These are phyloP conservation scores for Temnothorax unifasciatus DNA, from an alignment of 2,888 invertebrate genomes.

Conservation along the genomic window DNA sequence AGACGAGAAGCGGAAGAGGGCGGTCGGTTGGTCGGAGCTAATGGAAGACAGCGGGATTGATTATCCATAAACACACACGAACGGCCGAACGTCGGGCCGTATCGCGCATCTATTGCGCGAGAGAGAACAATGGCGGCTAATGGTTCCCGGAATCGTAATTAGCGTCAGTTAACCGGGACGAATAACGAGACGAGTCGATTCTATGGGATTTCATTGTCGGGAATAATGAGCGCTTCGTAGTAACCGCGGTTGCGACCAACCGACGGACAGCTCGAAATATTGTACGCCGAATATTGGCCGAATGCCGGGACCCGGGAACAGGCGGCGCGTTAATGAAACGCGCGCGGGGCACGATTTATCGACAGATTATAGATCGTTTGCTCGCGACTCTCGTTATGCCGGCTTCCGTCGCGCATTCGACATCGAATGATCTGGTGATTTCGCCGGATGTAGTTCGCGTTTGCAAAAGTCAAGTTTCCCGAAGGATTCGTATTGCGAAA, in stretches of 20 bases:
- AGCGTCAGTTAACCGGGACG: slow-evolving; percentile 63
- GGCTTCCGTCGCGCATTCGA: slow-evolving; percentile 25
- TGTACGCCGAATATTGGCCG: slow-evolving; percentile 50
- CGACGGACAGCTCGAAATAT: slow-evolving; percentile 53
- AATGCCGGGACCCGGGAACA: slow-evolving; percentile 31
- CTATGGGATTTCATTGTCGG: slow-evolving; percentile 64
- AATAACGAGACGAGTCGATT: slow-evolving; percentile 58
- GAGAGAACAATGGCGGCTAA: slow-evolving; percentile 62
- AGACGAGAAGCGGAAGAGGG: slow-evolving; percentile 14
- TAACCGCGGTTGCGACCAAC: slow-evolving; percentile 47
- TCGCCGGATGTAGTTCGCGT: not conserved
- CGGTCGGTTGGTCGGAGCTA: slow-evolving; percentile 3
- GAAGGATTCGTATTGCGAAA: not conserved
- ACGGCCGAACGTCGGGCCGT: slow-evolving; percentile 12
- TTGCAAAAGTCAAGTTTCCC: not conserved
- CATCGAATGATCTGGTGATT: slow-evolving; percentile 10
- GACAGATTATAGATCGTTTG: slow-evolving; percentile 61
- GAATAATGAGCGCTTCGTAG: slow-evolving; percentile 62
- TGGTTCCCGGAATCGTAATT: slow-evolving; percentile 62
- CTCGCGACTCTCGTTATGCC: slow-evolving; percentile 37
- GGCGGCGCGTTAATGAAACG: slow-evolving; percentile 50
- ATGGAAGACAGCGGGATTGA: slow-evolving; percentile 48
- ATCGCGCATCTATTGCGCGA: slow-evolving; percentile 38
- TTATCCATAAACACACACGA: slow-evolving; percentile 57
- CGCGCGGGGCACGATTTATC: slow-evolving; percentile 46